These are phyloP conservation scores for Paedocypris micromegethes DNA, from an alignment of 2,797 vertebrate species.

Conservation along the genomic window DNA sequence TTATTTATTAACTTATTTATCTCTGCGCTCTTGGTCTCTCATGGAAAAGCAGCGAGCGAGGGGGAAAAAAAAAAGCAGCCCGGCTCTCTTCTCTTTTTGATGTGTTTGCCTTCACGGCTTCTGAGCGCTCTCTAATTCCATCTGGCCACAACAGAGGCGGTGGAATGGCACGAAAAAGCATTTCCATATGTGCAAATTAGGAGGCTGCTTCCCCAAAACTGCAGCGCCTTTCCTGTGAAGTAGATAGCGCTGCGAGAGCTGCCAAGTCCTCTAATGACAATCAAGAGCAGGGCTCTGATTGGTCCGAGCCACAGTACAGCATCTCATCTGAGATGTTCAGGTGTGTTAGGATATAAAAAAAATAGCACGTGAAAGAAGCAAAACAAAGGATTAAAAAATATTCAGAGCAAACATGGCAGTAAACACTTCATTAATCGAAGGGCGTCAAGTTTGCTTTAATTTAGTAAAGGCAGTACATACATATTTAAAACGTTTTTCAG, in stretches of 20 bases:
- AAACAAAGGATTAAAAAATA: not conserved
- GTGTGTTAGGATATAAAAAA: conserved; percentile 35
- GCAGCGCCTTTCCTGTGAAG: conserved; percentile 77
- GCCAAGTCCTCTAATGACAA: conserved; percentile 85
- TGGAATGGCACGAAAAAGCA: conserved; percentile 84
- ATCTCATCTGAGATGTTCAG: conserved; percentile 46
- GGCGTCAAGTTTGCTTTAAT: too few species aligned
- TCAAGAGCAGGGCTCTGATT: conserved; percentile 72
- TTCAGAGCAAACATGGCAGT: too few species aligned
- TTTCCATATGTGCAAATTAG: conserved; percentile 99
- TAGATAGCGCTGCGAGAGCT: conserved; percentile 67
- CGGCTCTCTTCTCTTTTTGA: conserved; percentile 65
- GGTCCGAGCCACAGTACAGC: conserved; percentile 56
- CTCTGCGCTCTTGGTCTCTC: conserved; percentile 55
- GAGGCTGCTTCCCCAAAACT: conserved; percentile 81
- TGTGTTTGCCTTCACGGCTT: conserved; percentile 96
- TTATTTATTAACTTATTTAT: conserved; percentile 55
- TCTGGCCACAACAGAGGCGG: conserved; percentile 97
- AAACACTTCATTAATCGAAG: too few species aligned
- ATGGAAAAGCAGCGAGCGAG: conserved; percentile 34
- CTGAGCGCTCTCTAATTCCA: conserved; percentile 92
- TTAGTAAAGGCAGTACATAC: too few species aligned
- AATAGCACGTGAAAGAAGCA: not conserved
- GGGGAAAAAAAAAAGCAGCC: conserved; percentile 33
- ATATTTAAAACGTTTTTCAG: too few species aligned